A percentile compares a stretch with the other conserved stretches of the same genome.
Evolutionary conservation across 2,113 vertebrate species (phyloP).

Genomic region (Calonectris borealis): DNA sequence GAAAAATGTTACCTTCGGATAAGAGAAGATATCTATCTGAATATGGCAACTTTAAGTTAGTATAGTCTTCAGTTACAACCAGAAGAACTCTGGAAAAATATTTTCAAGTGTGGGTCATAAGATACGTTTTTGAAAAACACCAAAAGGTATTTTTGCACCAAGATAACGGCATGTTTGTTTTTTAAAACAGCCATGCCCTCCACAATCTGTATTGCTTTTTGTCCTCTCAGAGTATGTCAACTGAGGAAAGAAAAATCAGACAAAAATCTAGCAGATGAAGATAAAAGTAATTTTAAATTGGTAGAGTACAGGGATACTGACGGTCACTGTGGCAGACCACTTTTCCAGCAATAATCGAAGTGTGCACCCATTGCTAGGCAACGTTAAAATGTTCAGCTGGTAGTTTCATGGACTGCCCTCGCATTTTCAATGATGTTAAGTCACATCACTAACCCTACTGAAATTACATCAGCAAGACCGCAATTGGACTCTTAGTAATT

Average conservation of each 20-base stretch:
- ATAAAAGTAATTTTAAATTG: constrained; percentile 43
- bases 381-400: not conserved
- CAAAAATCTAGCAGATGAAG: constrained; percentile 51
- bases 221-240: constrained; percentile 5
- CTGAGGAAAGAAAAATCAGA: constrained; percentile 17
- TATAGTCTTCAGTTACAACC: not conserved
- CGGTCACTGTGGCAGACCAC: constrained; percentile 9
- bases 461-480: not conserved
- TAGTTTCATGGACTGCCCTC: not conserved
- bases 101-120: not conserved
- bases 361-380: not conserved
- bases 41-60: not conserved
- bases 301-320: not conserved
- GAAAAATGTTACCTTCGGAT: not conserved
- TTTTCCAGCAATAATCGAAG: not conserved
- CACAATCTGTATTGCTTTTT: constrained; percentile 2
- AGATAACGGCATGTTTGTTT: not conserved
- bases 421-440: not conserved
- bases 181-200: constrained; percentile 6
- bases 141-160: not conserved
- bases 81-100: not conserved
- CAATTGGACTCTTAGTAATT: not conserved
- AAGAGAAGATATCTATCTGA: not conserved
- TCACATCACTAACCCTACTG: not conserved
- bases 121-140: not conserved